These are phyloP conservation scores for Brachionus manjavacas DNA, from an alignment of 1,140 invertebrate species.

Conservation along the genomic window DNA sequence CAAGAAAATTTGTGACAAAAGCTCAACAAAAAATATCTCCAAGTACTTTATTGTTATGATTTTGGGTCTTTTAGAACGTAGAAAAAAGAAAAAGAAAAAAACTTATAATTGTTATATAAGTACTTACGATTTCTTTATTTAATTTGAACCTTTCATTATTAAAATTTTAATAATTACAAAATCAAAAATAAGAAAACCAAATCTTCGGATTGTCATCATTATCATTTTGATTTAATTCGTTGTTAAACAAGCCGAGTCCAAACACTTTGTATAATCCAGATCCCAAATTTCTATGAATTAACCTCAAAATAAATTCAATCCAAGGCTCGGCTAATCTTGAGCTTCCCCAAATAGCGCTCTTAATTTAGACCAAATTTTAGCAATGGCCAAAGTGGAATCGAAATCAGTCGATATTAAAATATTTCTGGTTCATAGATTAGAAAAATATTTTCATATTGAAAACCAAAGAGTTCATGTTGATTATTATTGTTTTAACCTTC, in stretches of 20 bases:
- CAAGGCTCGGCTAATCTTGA: background rate
- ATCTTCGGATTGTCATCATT: constrained; percentile 24
- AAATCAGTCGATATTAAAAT: background rate
- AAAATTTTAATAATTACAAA: constrained; percentile 13
- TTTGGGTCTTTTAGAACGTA: background rate
- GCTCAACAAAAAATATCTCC: background rate
- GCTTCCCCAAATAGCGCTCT: background rate
- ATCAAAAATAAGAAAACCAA: background rate
- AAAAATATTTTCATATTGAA: background rate
- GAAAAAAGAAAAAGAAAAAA: background rate
- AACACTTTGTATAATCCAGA: constrained; percentile 21
- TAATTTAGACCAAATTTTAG: background rate
- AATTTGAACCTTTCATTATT: constrained; percentile 1
- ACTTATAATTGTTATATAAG: background rate
- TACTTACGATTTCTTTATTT: constrained; percentile 16
- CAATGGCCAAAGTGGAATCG: background rate
- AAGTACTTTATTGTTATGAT: background rate
- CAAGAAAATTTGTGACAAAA: background rate
- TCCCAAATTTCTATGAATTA: background rate
- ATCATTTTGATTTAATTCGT: constrained; percentile 31
- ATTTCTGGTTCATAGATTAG: background rate
- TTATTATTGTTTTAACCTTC: constrained; percentile 37
- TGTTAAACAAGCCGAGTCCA: background rate
- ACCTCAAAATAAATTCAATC: background rate
- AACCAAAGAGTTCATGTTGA: constrained; percentile 3